Evolutionary conservation across 2,113 vertebrate genomes (phyloP).

Genomic region (Indri indri): DNA sequence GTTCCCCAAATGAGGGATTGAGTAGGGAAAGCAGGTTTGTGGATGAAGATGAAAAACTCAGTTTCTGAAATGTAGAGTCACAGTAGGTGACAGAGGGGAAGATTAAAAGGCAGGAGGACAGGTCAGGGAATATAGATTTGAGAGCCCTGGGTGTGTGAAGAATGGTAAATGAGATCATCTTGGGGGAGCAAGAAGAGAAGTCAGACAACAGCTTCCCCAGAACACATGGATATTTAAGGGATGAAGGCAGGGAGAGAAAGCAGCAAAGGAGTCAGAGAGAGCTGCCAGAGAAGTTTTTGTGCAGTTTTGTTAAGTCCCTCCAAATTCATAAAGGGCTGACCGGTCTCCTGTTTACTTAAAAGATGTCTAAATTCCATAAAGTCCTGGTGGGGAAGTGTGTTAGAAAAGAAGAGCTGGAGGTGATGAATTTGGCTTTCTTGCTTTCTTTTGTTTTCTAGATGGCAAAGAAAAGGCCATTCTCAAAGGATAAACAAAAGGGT

Average conservation of each 20-base stretch:
- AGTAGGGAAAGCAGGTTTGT: neutral
- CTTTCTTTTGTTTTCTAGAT: neutral
- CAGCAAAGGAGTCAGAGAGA: neutral
- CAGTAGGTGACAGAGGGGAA: neutral
- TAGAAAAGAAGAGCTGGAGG: neutral
- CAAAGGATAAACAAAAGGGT: neutral
- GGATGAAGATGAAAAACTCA: neutral
- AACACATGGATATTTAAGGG: neutral
- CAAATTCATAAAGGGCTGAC: neutral
- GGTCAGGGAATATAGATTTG: neutral
- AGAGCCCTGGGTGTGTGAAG: neutral
- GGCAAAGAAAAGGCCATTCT: neutral
- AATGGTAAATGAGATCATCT: neutral
- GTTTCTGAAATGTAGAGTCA: neutral
- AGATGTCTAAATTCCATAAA: neutral
- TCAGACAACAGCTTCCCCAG: neutral
- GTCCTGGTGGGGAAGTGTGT: neutral
- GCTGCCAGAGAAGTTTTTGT: neutral
- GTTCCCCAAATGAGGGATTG: neutral
- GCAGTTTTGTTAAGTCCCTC: neutral
- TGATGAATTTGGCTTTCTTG: neutral
- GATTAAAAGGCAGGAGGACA: neutral
- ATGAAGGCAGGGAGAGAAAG: neutral
- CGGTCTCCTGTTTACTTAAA: neutral
- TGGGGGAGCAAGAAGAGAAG: neutral